Conservation (phyloP, 2,888 invertebrate genomes). For the Lasioglossum marginatum region DNA sequence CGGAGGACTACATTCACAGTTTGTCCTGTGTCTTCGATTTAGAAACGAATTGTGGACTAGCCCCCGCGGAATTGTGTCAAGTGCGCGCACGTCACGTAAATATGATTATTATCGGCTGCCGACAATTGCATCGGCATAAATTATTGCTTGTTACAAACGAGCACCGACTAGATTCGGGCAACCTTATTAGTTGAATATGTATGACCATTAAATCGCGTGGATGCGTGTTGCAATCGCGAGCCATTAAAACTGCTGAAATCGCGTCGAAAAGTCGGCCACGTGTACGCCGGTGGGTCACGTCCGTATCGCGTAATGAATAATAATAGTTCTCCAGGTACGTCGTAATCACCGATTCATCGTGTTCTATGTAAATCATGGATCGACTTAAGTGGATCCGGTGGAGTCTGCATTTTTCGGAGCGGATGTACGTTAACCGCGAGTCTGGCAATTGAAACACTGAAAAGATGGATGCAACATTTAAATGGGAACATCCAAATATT, state of each 20-base stretch:
- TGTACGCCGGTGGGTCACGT: slow-evolving; percentile 42
- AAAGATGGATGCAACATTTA: not conserved
- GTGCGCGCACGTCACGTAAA: not conserved
- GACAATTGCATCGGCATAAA: not conserved
- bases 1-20: not conserved
- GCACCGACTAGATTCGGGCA: not conserved
- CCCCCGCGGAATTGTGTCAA: not conserved
- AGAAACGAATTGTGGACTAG: not conserved
- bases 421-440: slow-evolving; percentile 29
- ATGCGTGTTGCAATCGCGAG: slow-evolving; percentile 26
- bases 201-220: slow-evolving; percentile 25
- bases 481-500: not conserved
- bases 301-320: slow-evolving; percentile 51
- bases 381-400: slow-evolving; percentile 29
- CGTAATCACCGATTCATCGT: slow-evolving; percentile 46
- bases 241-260: slow-evolving; percentile 41
- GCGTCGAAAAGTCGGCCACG: slow-evolving; percentile 36
- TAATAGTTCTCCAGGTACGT: slow-evolving; percentile 34
- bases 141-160: not conserved
- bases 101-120: not conserved
- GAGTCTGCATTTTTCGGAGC: slow-evolving; percentile 46
- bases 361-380: slow-evolving; percentile 28
- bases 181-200: slow-evolving; percentile 28
- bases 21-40: not conserved
- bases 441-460: slow-evolving; percentile 51